phyloP scores from a whole-genome alignment of 2,113 vertebrate species.

The Chauna torquata region DNA sequence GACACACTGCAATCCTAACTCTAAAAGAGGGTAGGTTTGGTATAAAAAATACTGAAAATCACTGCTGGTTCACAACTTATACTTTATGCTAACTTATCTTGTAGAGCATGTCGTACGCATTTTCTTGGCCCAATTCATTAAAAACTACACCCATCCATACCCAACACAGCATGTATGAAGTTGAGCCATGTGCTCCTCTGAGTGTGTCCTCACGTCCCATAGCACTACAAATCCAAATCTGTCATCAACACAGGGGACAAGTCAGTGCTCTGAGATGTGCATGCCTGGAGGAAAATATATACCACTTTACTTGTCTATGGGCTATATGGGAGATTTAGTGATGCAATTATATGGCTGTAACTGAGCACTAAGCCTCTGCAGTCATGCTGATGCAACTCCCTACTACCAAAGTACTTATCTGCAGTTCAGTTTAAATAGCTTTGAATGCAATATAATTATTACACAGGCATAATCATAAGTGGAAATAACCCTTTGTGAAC shows the following conservation, averaged over 20 bases:
- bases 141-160: background rate
- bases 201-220: background rate
- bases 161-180: rapidly evolving
- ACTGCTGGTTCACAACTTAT: background rate
- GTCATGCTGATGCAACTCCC: background rate
- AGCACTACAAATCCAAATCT: background rate
- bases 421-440: background rate
- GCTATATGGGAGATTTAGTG: background rate
- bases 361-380: background rate
- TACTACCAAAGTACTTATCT: background rate
- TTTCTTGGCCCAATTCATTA: background rate
- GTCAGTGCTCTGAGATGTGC: background rate
- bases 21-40: background rate
- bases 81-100: background rate
- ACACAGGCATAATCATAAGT: background rate
- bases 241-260: background rate
- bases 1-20: background rate
- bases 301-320: background rate
- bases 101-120: background rate
- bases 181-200: background rate
- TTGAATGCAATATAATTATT: background rate
- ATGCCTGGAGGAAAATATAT: rapidly evolving
- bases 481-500: background rate
- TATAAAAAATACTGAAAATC: background rate
- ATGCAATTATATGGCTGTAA: background rate